Evolutionary conservation across 2,888 invertebrate genomes (phyloP).

Genomic region (Eupithecia pulchellata): DNA sequence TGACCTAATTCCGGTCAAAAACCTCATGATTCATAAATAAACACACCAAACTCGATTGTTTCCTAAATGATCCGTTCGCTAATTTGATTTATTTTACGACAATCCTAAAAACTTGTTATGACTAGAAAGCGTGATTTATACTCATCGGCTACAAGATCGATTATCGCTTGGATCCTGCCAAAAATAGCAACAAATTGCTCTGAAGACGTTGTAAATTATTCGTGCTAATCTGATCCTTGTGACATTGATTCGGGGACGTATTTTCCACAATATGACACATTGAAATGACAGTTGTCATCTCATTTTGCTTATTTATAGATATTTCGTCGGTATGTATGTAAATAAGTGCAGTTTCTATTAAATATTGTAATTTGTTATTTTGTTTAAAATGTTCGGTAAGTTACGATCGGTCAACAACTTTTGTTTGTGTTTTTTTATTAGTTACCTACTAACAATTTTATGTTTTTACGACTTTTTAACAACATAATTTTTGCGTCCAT

Average conservation of each 20-base stretch:
- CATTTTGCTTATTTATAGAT: slow-evolving; percentile 46
- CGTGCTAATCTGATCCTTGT: slow-evolving; percentile 39
- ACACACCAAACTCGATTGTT: slow-evolving; percentile 37
- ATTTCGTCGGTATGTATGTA: slow-evolving; percentile 34
- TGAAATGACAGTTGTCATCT: slow-evolving; percentile 47
- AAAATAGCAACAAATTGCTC: slow-evolving; percentile 28
- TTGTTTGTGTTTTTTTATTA: slow-evolving; percentile 21
- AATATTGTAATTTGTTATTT: slow-evolving; percentile 30
- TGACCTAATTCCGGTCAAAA: slow-evolving; percentile 16
- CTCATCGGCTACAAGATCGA: slow-evolving; percentile 19
- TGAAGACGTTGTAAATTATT: slow-evolving; percentile 26
- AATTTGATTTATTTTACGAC: slow-evolving; percentile 45
- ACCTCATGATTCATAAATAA: slow-evolving; percentile 28
- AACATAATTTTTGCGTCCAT: slow-evolving; percentile 21
- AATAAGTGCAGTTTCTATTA: slow-evolving; percentile 29
- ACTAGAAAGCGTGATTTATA: slow-evolving; percentile 44
- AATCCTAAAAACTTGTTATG: slow-evolving; percentile 39
- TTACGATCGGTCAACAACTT: slow-evolving; percentile 27
- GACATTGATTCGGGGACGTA: slow-evolving; percentile 37
- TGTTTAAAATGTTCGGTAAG: slow-evolving; percentile 20
- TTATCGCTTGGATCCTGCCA: slow-evolving; percentile 28
- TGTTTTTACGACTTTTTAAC: slow-evolving; percentile 21
- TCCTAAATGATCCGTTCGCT: slow-evolving; percentile 33
- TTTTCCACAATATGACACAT: slow-evolving; percentile 46
- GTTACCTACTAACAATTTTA: slow-evolving; percentile 4